Conservation (phyloP, 2,888 invertebrate genomes). For the Pycnomerus fuliginosus region DNA sequence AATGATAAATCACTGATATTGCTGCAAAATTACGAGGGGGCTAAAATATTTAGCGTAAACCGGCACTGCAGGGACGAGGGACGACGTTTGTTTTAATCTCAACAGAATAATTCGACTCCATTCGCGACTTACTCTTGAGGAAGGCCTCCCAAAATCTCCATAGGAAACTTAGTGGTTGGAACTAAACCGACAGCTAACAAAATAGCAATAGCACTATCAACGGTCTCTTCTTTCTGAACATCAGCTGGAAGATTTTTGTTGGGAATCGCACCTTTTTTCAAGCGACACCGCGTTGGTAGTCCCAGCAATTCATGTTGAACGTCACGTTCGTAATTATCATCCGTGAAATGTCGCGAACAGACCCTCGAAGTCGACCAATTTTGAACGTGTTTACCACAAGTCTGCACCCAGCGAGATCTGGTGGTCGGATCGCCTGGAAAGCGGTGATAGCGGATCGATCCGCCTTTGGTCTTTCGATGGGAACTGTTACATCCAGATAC, state of each 20-base stretch:
- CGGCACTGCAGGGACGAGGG: too few relatives aligned
- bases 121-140: conserved; percentile 50
- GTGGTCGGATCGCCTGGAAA: conserved; percentile 59
- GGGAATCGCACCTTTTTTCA: conserved; percentile 57
- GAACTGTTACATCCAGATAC: conserved; percentile 59
- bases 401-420: conserved; percentile 56
- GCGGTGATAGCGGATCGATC: conserved; percentile 59
- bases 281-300: conserved; percentile 55
- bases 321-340: conserved; percentile 58
- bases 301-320: conserved; percentile 59
- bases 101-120: too few relatives aligned
- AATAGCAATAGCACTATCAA: conserved; percentile 52
- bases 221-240: conserved; percentile 36
- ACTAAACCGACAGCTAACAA: conserved; percentile 59
- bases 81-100: too few relatives aligned
- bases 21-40: too few relatives aligned
- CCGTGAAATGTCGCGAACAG: conserved; percentile 58
- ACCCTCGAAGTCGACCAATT: conserved; percentile 60
- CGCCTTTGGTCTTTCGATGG: conserved; percentile 58
- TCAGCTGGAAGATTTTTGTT: conserved; percentile 41
- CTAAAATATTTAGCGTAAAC: too few relatives aligned
- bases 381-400: conserved; percentile 56
- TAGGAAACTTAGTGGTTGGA: conserved; percentile 44
- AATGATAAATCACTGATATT: too few relatives aligned
- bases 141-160: conserved; percentile 44